phyloP scores from a whole-genome alignment of 2,797 vertebrate genomes.

The Hippopotamyrus pictus region DNA sequence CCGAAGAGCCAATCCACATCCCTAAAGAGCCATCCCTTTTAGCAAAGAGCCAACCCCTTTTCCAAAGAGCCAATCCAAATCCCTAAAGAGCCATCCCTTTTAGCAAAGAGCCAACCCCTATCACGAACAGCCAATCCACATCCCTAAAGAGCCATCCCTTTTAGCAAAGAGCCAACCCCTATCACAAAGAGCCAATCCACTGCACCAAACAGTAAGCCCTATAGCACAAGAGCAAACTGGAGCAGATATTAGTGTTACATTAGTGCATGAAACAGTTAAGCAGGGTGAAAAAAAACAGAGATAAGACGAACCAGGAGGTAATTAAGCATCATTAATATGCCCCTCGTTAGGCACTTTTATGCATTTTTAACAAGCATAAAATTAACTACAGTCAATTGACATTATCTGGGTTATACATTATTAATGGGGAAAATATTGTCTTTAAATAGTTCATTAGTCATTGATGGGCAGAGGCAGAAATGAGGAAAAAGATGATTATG shows the following conservation, averaged over 20 bases:
- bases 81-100: not conserved
- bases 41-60: not conserved
- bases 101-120: not conserved
- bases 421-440: constrained; percentile 38
- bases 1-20: not conserved
- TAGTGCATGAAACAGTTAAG: constrained; percentile 25
- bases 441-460: constrained; percentile 35
- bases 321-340: constrained; percentile 35
- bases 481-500: not conserved
- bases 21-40: not conserved
- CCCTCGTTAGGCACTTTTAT: constrained; percentile 35
- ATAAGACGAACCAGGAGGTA: constrained; percentile 29
- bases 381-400: constrained; percentile 38
- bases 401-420: constrained; percentile 39
- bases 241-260: not conserved
- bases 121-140: not conserved
- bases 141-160: not conserved
- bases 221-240: not conserved
- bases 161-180: not conserved
- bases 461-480: constrained; percentile 8
- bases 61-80: not conserved
- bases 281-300: constrained; percentile 20
- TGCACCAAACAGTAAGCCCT: not conserved
- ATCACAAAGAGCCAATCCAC: not conserved
- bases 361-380: constrained; percentile 47